A percentile compares a stretch with the other conserved stretches of the same genome.
Evolutionary conservation across 2,113 vertebrate genomes (phyloP).

Genomic region (Barnardius zonarius): DNA sequence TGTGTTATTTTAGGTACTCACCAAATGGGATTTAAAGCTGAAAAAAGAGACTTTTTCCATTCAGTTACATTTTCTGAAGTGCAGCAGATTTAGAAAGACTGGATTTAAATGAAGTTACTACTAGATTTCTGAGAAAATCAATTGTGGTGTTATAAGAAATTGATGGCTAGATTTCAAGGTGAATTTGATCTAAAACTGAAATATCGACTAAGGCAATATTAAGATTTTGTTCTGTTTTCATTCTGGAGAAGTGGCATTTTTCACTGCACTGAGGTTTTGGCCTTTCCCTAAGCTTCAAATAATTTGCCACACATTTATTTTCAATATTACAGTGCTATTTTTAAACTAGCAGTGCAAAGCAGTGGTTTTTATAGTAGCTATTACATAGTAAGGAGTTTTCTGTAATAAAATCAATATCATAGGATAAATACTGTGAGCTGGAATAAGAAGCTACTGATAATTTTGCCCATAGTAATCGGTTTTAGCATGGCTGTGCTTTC

Average conservation of each 20-base stretch:
- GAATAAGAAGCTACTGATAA: neutral
- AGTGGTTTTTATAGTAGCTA: neutral
- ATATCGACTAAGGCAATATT: slow-evolving; percentile 15
- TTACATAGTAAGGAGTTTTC: neutral
- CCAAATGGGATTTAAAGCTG: neutral
- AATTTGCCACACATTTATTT: neutral
- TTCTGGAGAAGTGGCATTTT: neutral
- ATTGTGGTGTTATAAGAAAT: slow-evolving; percentile 40
- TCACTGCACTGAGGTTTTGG: neutral
- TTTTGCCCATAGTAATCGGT: neutral
- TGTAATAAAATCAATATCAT: slow-evolving; percentile 18
- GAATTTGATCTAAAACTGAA: slow-evolving; percentile 54
- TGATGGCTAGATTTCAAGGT: slow-evolving; percentile 55
- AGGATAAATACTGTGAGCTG: slow-evolving; percentile 12
- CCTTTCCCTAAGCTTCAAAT: neutral
- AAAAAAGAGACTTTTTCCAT: neutral
- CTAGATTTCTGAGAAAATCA: slow-evolving; percentile 11
- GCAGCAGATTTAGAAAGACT: slow-evolving; percentile 3
- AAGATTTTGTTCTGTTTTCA: slow-evolving; percentile 12
- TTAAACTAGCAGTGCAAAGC: neutral
- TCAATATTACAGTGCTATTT: neutral
- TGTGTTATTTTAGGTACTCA: neutral
- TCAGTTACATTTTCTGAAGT: neutral
- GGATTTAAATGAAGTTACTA: slow-evolving; percentile 43
- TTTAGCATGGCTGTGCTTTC: neutral